phyloP scores from a whole-genome alignment of 1,140 invertebrate genomes.

The Drosophila ercepeae region DNA sequence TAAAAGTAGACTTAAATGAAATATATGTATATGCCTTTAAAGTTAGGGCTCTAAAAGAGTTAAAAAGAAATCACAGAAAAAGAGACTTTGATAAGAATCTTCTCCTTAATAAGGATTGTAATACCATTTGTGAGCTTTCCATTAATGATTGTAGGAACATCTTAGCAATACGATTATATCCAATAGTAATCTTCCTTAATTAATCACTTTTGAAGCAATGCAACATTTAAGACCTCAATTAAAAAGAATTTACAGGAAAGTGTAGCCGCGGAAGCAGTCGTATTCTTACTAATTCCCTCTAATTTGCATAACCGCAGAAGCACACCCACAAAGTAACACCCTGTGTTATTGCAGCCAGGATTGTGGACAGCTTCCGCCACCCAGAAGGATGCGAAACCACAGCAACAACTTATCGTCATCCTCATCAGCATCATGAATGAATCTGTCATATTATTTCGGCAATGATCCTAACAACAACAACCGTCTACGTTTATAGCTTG shows the following conservation, averaged over 20 bases:
- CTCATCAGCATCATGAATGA: conserved; percentile 63
- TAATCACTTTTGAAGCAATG: too few relatives aligned
- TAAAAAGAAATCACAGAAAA: too few relatives aligned
- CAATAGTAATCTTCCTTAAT: too few relatives aligned
- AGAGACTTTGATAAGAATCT: too few relatives aligned
- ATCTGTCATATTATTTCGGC: conserved; percentile 82
- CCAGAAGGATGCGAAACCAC: conserved; percentile 25
- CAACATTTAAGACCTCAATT: background rate
- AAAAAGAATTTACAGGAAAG: background rate
- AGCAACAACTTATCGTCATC: conserved; percentile 32
- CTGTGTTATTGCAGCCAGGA: conserved; percentile 22
- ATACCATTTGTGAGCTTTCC: too few relatives aligned
- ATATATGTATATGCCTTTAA: too few relatives aligned
- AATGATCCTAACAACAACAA: conserved; percentile 68
- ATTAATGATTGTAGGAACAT: too few relatives aligned
- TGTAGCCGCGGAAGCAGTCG: background rate
- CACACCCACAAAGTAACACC: conserved; percentile 30
- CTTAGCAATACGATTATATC: too few relatives aligned
- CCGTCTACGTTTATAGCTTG: conserved; percentile 29
- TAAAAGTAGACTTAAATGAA: too few relatives aligned
- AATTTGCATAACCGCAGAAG: conserved; percentile 29
- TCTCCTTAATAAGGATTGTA: too few relatives aligned
- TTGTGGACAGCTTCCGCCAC: background rate
- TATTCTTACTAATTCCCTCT: background rate
- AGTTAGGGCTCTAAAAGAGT: too few relatives aligned